A percentile compares a stretch with the other conserved stretches of the same genome.
Conservation (phyloP, 1,140 invertebrate species). For the Colletes gigas region DNA sequence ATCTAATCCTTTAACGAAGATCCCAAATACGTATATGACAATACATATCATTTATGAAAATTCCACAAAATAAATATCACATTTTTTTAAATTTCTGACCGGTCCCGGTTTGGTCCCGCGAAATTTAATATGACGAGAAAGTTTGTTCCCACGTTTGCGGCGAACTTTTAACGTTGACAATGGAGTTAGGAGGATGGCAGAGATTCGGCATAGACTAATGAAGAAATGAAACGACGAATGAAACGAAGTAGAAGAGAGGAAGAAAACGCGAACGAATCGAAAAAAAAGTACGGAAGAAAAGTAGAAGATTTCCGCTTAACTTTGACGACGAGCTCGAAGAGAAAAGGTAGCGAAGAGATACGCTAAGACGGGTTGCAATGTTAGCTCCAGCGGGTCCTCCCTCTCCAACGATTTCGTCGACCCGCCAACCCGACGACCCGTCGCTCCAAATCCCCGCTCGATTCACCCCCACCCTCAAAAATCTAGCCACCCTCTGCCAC, state of each 20-base stretch:
- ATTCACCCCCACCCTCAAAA: conserved; percentile 51
- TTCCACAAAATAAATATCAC: no score
- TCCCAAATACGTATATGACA: no score
- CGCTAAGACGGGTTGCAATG: conserved; percentile 43
- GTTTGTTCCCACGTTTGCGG: not conserved
- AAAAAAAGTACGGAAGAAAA: conserved; percentile 2
- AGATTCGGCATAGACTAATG: not conserved
- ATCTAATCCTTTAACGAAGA: no score
- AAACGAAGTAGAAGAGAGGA: not conserved
- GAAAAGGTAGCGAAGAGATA: conserved; percentile 32
- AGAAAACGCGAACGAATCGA: not conserved
- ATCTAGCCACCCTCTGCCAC: conserved; percentile 35
- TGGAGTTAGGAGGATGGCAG: not conserved
- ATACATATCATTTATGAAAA: no score
- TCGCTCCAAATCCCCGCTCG: conserved; percentile 47
- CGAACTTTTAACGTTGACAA: conserved; percentile 21
- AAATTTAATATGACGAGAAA: conserved; percentile 3
- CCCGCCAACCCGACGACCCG: conserved; percentile 20
- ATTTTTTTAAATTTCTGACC: no score
- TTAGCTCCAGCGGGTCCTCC: conserved; percentile 16
- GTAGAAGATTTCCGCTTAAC: not conserved
- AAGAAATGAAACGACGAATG: conserved; percentile 8
- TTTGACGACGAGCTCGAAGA: conserved; percentile 15
- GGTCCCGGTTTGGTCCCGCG: no score
- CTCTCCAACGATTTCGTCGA: conserved; percentile 30